phyloP scores from a whole-genome alignment of 2,797 vertebrate species.

The Perodicticus potto region DNA sequence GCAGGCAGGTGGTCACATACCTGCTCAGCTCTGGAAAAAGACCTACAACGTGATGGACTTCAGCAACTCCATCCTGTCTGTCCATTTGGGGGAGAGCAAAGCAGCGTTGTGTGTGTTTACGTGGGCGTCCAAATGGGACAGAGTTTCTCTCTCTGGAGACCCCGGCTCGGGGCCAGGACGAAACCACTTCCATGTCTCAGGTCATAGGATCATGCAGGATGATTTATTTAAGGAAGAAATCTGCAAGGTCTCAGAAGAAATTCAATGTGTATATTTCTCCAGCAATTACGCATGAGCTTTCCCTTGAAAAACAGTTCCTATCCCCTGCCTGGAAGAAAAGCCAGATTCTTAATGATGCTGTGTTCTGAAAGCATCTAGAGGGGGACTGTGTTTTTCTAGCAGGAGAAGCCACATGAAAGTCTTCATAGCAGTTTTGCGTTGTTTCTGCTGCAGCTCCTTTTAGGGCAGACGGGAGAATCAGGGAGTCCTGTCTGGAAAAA shows the following conservation, averaged over 20 bases:
- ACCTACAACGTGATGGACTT: background rate
- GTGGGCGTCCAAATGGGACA: background rate
- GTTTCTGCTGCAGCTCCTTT: constrained; percentile 35
- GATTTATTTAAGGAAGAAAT: constrained; percentile 68
- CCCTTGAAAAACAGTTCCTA: constrained; percentile 62
- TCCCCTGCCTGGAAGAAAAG: constrained; percentile 71
- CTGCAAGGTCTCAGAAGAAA: constrained; percentile 66
- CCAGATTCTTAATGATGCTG: constrained; percentile 80
- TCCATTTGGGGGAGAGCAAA: background rate
- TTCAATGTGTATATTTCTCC: constrained; percentile 60
- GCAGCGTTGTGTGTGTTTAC: background rate
- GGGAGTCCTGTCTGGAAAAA: constrained; percentile 76
- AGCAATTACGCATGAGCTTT: constrained; percentile 58
- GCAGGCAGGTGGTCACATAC: background rate
- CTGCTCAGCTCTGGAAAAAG: constrained; percentile 17
- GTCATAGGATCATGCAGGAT: constrained; percentile 47
- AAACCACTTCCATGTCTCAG: constrained; percentile 69
- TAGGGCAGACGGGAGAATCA: constrained; percentile 62
- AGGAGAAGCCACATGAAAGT: constrained; percentile 82
- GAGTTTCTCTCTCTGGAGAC: constrained; percentile 59
- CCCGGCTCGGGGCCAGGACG: constrained; percentile 43
- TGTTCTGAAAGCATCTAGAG: constrained; percentile 76
- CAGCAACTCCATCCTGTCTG: background rate
- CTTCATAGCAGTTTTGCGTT: constrained; percentile 23
- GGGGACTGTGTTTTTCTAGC: constrained; percentile 74